phyloP scores from a whole-genome alignment of 1,140 invertebrate genomes.

The Trichonephila clavata region DNA sequence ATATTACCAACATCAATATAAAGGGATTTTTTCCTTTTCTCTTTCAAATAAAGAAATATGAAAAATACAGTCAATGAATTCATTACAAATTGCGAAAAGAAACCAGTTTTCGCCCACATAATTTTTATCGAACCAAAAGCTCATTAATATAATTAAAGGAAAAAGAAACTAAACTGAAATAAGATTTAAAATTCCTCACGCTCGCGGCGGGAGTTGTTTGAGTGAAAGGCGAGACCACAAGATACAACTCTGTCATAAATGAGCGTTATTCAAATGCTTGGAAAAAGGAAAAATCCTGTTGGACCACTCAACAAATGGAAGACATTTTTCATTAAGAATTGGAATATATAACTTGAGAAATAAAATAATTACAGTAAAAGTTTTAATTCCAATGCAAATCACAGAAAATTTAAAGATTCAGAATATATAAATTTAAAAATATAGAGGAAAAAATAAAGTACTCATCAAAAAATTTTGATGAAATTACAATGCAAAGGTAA shows the following conservation, averaged over 20 bases:
- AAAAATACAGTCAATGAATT: not conserved
- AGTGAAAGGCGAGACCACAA: not conserved
- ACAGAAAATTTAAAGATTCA: too few relatives aligned
- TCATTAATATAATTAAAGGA: not conserved
- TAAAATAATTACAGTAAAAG: too few relatives aligned
- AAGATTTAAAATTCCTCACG: not conserved
- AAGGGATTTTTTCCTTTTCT: too few relatives aligned
- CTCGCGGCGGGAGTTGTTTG: not conserved
- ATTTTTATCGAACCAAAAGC: not conserved
- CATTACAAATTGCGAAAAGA: not conserved
- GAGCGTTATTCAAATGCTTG: not conserved
- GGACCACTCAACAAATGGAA: not conserved
- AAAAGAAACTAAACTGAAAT: not conserved
- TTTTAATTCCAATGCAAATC: too few relatives aligned
- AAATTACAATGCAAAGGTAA: too few relatives aligned
- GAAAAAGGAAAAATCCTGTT: not conserved
- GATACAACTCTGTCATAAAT: not conserved
- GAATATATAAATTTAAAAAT: too few relatives aligned
- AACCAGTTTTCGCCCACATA: conserved; percentile 19
- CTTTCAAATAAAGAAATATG: not conserved
- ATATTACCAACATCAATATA: too few relatives aligned
- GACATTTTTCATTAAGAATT: too few relatives aligned
- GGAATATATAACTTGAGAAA: too few relatives aligned
- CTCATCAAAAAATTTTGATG: too few relatives aligned
- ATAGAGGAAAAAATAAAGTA: too few relatives aligned